phyloP scores from a whole-genome alignment of 2,797 vertebrate genomes.

The Triplophysa bombifrons region DNA sequence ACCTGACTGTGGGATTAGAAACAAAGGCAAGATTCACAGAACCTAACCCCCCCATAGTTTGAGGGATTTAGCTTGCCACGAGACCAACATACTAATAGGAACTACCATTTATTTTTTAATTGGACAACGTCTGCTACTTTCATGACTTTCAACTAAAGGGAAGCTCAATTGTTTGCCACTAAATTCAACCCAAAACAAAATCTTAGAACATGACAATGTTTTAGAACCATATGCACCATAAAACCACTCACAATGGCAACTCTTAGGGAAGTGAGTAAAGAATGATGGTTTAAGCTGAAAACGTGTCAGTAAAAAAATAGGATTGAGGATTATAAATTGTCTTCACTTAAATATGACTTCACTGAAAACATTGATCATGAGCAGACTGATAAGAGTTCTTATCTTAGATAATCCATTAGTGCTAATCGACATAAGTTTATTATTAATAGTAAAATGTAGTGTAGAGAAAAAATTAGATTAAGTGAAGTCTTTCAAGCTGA shows the following conservation, averaged over 20 bases:
- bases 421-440: slow-evolving; percentile 24
- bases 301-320: background rate
- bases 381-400: slow-evolving; percentile 32
- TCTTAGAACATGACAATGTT: no score
- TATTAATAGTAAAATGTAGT: slow-evolving; percentile 37
- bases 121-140: background rate
- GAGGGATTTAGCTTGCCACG: background rate
- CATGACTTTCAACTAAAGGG: background rate
- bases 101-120: background rate
- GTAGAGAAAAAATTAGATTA: background rate
- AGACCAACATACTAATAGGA: slow-evolving; percentile 11
- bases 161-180: background rate
- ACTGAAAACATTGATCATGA: slow-evolving; percentile 20
- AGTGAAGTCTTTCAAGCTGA: background rate
- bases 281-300: background rate
- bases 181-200: background rate
- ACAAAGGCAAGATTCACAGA: background rate
- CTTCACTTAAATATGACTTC: background rate
- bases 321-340: background rate
- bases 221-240: background rate
- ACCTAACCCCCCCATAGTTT: slow-evolving; percentile 6
- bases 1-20: slow-evolving; percentile 17
- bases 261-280: background rate
- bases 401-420: slow-evolving; percentile 42
- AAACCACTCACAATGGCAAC: background rate